These are phyloP conservation scores for Agraylea sexmaculata DNA, from an alignment of 1,140 invertebrate genomes.

Conservation along the genomic window DNA sequence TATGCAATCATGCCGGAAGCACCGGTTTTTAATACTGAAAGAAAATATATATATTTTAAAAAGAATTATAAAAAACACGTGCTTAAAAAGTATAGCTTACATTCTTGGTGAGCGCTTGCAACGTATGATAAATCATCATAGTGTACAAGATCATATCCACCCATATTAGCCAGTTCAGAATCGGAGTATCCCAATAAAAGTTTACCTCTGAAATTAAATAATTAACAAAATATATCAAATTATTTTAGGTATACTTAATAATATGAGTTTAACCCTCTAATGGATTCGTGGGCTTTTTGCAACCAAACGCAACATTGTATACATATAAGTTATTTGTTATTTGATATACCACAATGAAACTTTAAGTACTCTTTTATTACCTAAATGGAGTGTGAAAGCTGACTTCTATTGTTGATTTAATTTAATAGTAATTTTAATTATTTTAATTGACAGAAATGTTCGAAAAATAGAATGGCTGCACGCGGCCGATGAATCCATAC, in stretches of 20 bases:
- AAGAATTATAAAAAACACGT: slow-evolving; percentile 1
- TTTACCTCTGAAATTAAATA: slow-evolving; percentile 74
- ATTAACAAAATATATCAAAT: slow-evolving; percentile 21
- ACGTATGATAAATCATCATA: slow-evolving; percentile 95
- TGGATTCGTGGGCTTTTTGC: too few species aligned
- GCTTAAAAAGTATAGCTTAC: slow-evolving; percentile 50
- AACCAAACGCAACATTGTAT: too few species aligned
- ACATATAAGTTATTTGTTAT: not conserved
- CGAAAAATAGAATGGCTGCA: too few species aligned
- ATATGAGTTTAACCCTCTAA: too few species aligned
- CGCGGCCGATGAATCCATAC: too few species aligned
- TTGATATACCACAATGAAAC: slow-evolving; percentile 3
- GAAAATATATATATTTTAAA: slow-evolving; percentile 8
- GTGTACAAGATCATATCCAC: slow-evolving; percentile 94
- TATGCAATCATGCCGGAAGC: slow-evolving; percentile 98
- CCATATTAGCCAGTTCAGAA: slow-evolving; percentile 79
- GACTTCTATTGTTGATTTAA: too few species aligned
- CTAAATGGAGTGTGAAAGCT: too few species aligned
- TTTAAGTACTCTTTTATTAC: too few species aligned
- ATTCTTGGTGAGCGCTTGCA: slow-evolving; percentile 96
- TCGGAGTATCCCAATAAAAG: slow-evolving; percentile 90
- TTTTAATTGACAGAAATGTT: too few species aligned
- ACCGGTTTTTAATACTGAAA: slow-evolving; percentile 92
- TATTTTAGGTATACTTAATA: slow-evolving; percentile 4
- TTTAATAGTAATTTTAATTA: not conserved